A percentile compares a stretch with the other conserved stretches of the same genome.
These are phyloP conservation scores for Drosophila vallismaia DNA, from an alignment of 2,888 invertebrate genomes.

Conservation along the genomic window DNA sequence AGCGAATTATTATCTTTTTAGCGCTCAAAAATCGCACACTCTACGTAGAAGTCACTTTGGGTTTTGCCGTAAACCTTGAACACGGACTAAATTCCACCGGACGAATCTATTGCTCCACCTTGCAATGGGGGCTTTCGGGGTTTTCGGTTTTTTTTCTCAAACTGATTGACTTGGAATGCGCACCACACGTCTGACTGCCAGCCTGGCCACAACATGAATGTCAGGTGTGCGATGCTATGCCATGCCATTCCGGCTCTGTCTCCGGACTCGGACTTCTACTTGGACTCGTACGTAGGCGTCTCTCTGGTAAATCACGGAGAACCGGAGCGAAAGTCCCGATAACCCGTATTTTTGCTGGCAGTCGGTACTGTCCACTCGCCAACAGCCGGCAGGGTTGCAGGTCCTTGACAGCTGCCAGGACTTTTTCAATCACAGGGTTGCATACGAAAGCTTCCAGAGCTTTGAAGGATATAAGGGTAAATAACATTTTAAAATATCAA, in stretches of 20 bases:
- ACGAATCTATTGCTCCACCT: constrained; percentile 28
- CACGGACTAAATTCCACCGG: constrained; percentile 23
- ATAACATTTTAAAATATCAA: no score
- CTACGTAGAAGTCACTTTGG: constrained; percentile 1
- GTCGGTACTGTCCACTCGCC: constrained; percentile 61
- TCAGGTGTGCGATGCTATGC: constrained; percentile 72
- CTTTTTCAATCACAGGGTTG: constrained; percentile 55
- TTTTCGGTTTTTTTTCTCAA: constrained; percentile 35
- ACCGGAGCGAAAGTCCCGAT: constrained; percentile 38
- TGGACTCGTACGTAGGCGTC: constrained; percentile 30
- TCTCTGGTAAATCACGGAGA: constrained; percentile 16
- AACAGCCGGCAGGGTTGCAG: constrained; percentile 57
- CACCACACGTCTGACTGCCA: constrained; percentile 79
- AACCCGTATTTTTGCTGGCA: constrained; percentile 70
- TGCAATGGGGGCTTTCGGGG: constrained; percentile 32
- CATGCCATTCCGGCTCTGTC: constrained; percentile 65
- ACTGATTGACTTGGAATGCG: constrained; percentile 44
- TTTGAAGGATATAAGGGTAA: constrained; percentile 12
- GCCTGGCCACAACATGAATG: constrained; percentile 80
- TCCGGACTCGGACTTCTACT: constrained; percentile 38
- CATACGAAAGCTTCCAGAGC: constrained; percentile 33
- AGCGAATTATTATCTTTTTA: constrained; percentile 10
- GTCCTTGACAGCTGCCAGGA: constrained; percentile 48
- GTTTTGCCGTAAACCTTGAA: constrained; percentile 2
- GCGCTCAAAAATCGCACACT: constrained; percentile 12